These are phyloP conservation scores for Platycercus adscitus DNA, from an alignment of 2,113 vertebrate genomes.

Conservation along the genomic window DNA sequence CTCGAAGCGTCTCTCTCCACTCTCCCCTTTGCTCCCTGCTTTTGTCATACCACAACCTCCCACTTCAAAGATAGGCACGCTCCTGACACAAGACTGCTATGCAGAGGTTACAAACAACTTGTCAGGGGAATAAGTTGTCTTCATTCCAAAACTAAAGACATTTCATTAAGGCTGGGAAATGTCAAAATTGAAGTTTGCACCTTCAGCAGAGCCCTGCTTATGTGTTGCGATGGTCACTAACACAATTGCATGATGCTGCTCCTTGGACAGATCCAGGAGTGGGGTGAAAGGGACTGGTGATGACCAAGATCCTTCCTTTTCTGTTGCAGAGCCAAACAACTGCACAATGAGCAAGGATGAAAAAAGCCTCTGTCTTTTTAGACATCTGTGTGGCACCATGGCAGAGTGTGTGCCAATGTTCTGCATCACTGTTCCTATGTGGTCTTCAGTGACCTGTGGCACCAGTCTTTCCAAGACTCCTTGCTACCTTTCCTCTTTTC, in stretches of 20 bases:
- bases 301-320: not conserved
- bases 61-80: not conserved
- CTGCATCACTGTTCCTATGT: not conserved
- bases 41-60: not conserved
- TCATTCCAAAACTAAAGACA: not conserved
- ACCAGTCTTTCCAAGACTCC: not conserved
- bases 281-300: not conserved
- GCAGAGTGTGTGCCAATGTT: not conserved
- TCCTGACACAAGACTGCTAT: not conserved
- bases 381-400: not conserved
- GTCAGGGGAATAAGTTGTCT: not conserved
- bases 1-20: not conserved
- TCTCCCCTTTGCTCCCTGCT: not conserved
- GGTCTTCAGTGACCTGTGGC: not conserved
- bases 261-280: not conserved
- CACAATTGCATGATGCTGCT: rapidly evolving
- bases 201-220: not conserved
- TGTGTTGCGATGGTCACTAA: rapidly evolving
- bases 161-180: not conserved
- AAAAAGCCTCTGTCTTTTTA: not conserved
- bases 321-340: not conserved
- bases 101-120: not conserved
- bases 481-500: not conserved
- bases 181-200: not conserved
- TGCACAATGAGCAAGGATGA: not conserved